Percentiles rank a stretch among this genome's conserved stretches.
Conservation (phyloP, 2,113 vertebrate species). For the Gallinago media region DNA sequence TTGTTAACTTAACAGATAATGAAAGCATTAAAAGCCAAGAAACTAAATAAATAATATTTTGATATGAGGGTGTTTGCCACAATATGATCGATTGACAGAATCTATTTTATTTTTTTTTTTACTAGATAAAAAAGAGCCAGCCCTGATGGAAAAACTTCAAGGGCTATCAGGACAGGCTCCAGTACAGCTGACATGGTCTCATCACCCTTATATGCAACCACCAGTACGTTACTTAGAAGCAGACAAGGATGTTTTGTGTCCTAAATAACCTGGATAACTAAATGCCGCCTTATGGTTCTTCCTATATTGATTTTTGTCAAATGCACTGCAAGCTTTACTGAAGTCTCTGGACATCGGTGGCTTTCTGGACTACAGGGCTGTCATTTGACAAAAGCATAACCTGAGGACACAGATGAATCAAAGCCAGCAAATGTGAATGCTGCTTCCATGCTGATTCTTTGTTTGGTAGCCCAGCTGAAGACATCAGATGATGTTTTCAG, state of each 20-base stretch:
- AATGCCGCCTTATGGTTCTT: background rate
- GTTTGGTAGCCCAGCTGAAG: background rate
- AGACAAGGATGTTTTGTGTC: background rate
- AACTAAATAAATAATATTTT: background rate
- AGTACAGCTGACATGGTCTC: background rate
- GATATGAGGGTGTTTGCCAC: background rate
- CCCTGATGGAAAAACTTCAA: background rate
- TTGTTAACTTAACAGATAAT: background rate
- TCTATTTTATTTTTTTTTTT: background rate
- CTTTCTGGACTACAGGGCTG: background rate
- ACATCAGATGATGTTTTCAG: background rate
- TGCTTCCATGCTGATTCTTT: background rate
- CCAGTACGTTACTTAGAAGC: background rate
- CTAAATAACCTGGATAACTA: background rate
- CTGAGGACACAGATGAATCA: background rate
- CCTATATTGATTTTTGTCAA: background rate
- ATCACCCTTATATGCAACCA: background rate
- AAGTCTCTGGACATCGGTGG: background rate
- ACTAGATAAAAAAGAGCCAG: background rate
- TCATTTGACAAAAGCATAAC: background rate
- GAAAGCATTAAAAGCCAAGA: background rate
- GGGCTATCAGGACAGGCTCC: background rate
- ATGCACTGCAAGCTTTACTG: background rate
- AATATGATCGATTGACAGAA: background rate
- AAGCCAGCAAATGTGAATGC: background rate